These are phyloP conservation scores for Aspidapion aeneum DNA, from an alignment of 2,888 invertebrate species.

Conservation along the genomic window DNA sequence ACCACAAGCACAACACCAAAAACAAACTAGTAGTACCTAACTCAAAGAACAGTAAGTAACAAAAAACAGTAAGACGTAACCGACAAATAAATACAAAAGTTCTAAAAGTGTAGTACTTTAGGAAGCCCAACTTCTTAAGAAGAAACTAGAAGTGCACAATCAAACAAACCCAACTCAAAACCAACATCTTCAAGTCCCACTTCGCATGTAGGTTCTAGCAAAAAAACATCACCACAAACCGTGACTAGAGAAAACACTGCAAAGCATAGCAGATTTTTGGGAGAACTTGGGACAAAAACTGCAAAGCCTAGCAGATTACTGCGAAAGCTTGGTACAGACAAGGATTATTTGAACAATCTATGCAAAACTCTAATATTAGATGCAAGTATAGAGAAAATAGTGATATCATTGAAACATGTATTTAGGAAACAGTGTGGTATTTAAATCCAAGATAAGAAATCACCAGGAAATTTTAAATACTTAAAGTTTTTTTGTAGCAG, in stretches of 20 bases:
- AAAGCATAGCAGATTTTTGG: conserved; percentile 37
- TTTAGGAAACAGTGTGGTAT: conserved; percentile 81
- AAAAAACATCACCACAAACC: conserved; percentile 21
- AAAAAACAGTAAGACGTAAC: conserved; percentile 83
- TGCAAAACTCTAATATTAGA: conserved; percentile 69
- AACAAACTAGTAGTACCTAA: no score
- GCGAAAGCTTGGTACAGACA: conserved; percentile 66
- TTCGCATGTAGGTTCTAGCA: conserved; percentile 19
- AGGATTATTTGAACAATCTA: conserved; percentile 76
- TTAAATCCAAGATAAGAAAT: conserved; percentile 77
- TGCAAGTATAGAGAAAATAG: conserved; percentile 67
- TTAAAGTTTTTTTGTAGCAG: no score
- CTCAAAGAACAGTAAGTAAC: conserved; percentile 94
- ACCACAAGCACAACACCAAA: conserved; percentile 14
- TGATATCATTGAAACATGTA: conserved; percentile 59
- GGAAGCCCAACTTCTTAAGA: conserved; percentile 12
- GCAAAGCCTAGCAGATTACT: conserved; percentile 36
- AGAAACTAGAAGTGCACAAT: conserved; percentile 12
- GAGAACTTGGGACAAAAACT: conserved; percentile 65
- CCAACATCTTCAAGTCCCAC: conserved; percentile 10
- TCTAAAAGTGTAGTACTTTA: conserved; percentile 6
- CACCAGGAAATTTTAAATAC: no score
- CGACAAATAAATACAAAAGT: conserved; percentile 14
- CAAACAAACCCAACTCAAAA: not conserved
- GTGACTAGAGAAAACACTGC: conserved; percentile 15